A percentile compares a stretch with the other conserved stretches of the same genome.
Conservation (phyloP, 2,797 vertebrate genomes). For the Iguana delicatissima region DNA sequence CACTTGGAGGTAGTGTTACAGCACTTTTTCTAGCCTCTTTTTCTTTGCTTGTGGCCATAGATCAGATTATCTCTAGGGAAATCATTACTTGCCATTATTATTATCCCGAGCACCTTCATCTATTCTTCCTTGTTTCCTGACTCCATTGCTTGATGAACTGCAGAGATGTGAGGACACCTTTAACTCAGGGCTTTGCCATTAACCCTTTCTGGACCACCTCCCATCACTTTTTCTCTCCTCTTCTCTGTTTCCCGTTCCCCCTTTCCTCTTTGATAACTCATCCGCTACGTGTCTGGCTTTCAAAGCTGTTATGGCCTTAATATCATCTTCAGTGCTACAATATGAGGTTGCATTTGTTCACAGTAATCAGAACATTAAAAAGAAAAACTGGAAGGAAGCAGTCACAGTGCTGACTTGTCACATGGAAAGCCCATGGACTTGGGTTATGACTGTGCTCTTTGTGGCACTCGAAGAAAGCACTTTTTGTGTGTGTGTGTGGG, state of each 20-base stretch:
- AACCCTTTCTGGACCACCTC: slow-evolving; percentile 80
- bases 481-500: too few relatives aligned
- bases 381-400: background rate
- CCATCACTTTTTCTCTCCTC: slow-evolving; percentile 51
- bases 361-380: background rate
- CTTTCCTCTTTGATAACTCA: slow-evolving; percentile 27
- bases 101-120: slow-evolving; percentile 93
- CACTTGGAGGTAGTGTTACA: slow-evolving; percentile 91
- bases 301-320: slow-evolving; percentile 31
- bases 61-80: slow-evolving; percentile 95
- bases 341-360: slow-evolving; percentile 38
- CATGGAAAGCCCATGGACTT: background rate
- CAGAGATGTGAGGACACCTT: slow-evolving; percentile 80
- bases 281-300: slow-evolving; percentile 58
- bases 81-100: slow-evolving; percentile 98
- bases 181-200: slow-evolving; percentile 84
- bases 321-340: background rate
- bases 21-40: slow-evolving; percentile 84
- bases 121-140: slow-evolving; percentile 90
- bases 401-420: background rate
- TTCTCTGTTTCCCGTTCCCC: background rate
- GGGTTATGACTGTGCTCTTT: background rate
- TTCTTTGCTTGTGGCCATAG: slow-evolving; percentile 92
- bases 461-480: too few relatives aligned
- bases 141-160: slow-evolving; percentile 92